Conservation (phyloP, 2,113 vertebrate species). For the Elephas maximus region DNA sequence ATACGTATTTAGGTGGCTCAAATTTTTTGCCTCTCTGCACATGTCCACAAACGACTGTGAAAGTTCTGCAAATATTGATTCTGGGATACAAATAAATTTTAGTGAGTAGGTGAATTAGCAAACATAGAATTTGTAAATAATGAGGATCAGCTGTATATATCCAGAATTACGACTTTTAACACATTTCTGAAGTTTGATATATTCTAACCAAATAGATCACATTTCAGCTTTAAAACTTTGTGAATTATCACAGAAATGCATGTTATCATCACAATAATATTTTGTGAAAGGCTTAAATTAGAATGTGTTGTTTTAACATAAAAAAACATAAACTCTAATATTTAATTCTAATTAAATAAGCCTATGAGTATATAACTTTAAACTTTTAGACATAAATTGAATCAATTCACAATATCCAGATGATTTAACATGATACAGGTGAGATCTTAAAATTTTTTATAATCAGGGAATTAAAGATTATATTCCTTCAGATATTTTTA, state of each 20-base stretch:
- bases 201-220: neutral
- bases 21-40: no score
- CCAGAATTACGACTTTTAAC: neutral
- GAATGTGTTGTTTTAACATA: neutral
- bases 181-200: neutral
- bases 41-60: no score
- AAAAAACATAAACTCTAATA: neutral
- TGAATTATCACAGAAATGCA: neutral
- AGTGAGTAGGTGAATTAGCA: neutral
- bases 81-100: no score
- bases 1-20: no score
- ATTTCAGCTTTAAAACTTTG: neutral
- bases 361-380: neutral
- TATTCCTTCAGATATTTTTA: conserved; percentile 13
- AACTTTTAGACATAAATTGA: neutral
- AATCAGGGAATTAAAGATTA: neutral
- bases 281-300: neutral
- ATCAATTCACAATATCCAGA: neutral
- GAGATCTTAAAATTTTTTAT: neutral
- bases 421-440: neutral
- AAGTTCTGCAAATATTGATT: no score
- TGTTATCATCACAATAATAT: neutral
- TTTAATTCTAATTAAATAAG: conserved; percentile 38
- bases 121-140: neutral
- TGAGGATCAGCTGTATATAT: neutral